These are phyloP conservation scores for Helicoverpa zea DNA, from an alignment of 1,140 invertebrate species.

Conservation along the genomic window DNA sequence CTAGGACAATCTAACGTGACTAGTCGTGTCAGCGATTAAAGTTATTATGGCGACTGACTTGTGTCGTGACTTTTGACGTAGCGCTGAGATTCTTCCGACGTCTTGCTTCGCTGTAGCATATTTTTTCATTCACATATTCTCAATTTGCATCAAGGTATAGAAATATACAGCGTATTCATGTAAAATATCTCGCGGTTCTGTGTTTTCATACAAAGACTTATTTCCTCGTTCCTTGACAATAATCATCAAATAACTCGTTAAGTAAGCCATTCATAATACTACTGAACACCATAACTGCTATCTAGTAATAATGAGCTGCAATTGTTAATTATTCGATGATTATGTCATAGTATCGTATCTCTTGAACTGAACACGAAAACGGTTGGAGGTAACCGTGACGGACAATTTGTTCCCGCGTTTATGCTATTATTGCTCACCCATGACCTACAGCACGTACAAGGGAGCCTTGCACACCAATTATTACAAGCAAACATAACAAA, in stretches of 20 bases:
- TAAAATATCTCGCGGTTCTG: background rate
- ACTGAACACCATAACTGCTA: conserved; percentile 32
- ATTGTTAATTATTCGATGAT: conserved; percentile 41
- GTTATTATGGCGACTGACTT: conserved; percentile 35
- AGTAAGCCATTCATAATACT: conserved; percentile 28
- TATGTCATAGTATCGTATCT: conserved; percentile 51
- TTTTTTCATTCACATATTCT: conserved; percentile 12
- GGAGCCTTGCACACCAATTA: conserved; percentile 62
- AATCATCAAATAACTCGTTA: conserved; percentile 27
- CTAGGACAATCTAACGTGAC: conserved; percentile 46
- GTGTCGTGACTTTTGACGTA: conserved; percentile 29
- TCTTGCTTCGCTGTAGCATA: conserved; percentile 8
- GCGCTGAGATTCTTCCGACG: conserved; percentile 14
- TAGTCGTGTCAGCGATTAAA: conserved; percentile 33
- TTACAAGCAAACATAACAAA: conserved; percentile 30
- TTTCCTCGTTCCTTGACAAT: conserved; percentile 32
- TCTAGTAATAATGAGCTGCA: conserved; percentile 27
- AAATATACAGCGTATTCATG: conserved; percentile 5
- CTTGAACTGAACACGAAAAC: conserved; percentile 39
- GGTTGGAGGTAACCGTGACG: conserved; percentile 35
- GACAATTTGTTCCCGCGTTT: conserved; percentile 59
- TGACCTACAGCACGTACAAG: conserved; percentile 61
- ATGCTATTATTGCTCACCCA: conserved; percentile 59
- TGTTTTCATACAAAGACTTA: conserved; percentile 23
- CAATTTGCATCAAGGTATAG: conserved; percentile 30